A percentile compares a stretch with the other conserved stretches of the same genome.
These are phyloP conservation scores for Ispidina picta DNA, from an alignment of 2,797 vertebrate genomes.

Conservation along the genomic window DNA sequence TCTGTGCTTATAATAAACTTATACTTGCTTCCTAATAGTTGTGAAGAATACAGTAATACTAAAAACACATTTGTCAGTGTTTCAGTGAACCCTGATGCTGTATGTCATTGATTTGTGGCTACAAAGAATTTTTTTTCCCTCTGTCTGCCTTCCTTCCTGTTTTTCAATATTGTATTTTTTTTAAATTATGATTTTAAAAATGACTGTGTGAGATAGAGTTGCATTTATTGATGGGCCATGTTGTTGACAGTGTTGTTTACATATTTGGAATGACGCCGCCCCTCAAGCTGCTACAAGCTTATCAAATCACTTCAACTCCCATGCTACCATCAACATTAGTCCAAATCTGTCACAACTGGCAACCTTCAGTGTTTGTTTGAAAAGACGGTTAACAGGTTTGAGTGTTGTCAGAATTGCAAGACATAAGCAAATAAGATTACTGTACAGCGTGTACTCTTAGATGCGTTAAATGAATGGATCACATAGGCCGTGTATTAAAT, in stretches of 20 bases:
- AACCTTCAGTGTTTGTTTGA: slow-evolving; percentile 75
- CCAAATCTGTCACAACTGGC: slow-evolving; percentile 81
- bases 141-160: not conserved
- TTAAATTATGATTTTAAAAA: slow-evolving; percentile 29
- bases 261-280: slow-evolving; percentile 66
- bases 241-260: slow-evolving; percentile 77
- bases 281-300: slow-evolving; percentile 77
- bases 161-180: not conserved
- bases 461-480: not conserved
- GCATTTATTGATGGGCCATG: slow-evolving; percentile 51
- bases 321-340: slow-evolving; percentile 67
- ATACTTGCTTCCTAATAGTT: slow-evolving; percentile 16
- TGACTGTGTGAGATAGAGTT: slow-evolving; percentile 30
- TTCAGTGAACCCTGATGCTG: slow-evolving; percentile 31
- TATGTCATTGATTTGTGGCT: slow-evolving; percentile 55
- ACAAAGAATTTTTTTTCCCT: not conserved
- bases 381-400: slow-evolving; percentile 71
- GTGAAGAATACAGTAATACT: slow-evolving; percentile 26
- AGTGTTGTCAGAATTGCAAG: slow-evolving; percentile 49
- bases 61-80: slow-evolving; percentile 44
- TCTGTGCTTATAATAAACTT: slow-evolving; percentile 12
- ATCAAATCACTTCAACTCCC: slow-evolving; percentile 77
- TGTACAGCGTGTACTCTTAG: not conserved
- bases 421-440: slow-evolving; percentile 52
- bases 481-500: not conserved